Conservation (phyloP, 30 jellyfish, hydroid and myxozoan genomes). For the Phacellophora camtschatica region DNA sequence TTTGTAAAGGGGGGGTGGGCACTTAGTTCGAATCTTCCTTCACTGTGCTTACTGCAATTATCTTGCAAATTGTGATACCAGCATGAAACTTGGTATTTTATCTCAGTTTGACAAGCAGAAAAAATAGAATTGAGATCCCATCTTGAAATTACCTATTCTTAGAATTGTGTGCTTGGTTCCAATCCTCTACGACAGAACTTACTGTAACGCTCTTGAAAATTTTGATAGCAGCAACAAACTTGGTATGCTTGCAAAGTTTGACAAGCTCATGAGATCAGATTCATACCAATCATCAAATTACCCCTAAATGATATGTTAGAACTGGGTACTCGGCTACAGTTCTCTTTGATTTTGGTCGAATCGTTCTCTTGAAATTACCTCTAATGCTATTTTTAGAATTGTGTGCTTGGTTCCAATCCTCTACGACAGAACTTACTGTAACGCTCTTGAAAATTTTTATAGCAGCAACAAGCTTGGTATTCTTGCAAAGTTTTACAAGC, state of each 20-base stretch:
- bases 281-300: no score
- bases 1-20: not conserved
- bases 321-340: not conserved
- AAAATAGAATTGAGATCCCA: not conserved
- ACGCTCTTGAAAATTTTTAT: not conserved
- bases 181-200: not conserved
- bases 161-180: not conserved
- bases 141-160: not conserved
- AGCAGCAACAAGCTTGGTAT: not conserved
- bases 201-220: not conserved
- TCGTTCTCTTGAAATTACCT: not conserved
- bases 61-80: not conserved
- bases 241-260: not conserved
- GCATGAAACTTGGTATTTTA: not conserved
- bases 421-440: not conserved
- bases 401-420: not conserved
- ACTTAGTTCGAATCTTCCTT: not conserved
- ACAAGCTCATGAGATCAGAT: not conserved
- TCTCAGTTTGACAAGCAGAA: not conserved
- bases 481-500: not conserved
- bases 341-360: no score
- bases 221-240: not conserved
- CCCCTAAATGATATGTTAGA: no score
- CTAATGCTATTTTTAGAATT: no score
- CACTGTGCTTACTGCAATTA: not conserved